Base-by-base conservation (phyloP, 1,140 invertebrate species). In the Cyrtorhinus lividipennis region DNA sequence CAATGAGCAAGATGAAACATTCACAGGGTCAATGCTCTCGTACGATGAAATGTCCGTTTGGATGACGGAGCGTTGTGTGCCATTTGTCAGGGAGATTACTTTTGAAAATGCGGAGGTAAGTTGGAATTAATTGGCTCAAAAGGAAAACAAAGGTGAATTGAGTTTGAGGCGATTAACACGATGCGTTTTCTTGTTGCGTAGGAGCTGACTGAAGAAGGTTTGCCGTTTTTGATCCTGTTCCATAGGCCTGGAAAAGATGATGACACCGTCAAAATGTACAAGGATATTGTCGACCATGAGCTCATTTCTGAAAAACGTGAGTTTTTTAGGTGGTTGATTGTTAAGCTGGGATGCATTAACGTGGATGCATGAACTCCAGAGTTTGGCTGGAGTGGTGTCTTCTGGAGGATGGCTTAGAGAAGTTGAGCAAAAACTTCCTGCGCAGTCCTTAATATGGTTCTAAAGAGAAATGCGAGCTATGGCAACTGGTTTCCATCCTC, bases 201-300 rank as follows among this genome's bases (percentile, higher is more conserved):
- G 48, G 95, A 99, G 76, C 74, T 99, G 12, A 99, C 96, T 0
- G 97, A 99, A 78, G 96, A 99, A 79, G 96, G 96, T 15, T 74
- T 99, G 66, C 96, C 97, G n/a, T 99, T 99, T 75, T 79, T 99
- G 2, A 98, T 99, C 68, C 74, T 99, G 1, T 99, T 99, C 75
- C 91, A 99, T 71, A 72, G 84, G 66, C 86, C 91, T 1, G 63
- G 62, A 15, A 85, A 89, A 69, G 95, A 99, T 75, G 80, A 79
- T 2, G 84, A 88, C 24, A 90, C 84, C 66, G 84, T 97, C 45
- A 92, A 94, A 71, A 79, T 82, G 66, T 99, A 85, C 72, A 92
- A 88, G 71, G 83, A 87, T 67, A 77, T 92, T 66, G 88, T 98
- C 48, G 77, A 79, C 27, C 80, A 74, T 30, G 84, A 95, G 70